Evolutionary conservation across 2,113 vertebrate species (phyloP).

Genomic region (Pluvianellus socialis): DNA sequence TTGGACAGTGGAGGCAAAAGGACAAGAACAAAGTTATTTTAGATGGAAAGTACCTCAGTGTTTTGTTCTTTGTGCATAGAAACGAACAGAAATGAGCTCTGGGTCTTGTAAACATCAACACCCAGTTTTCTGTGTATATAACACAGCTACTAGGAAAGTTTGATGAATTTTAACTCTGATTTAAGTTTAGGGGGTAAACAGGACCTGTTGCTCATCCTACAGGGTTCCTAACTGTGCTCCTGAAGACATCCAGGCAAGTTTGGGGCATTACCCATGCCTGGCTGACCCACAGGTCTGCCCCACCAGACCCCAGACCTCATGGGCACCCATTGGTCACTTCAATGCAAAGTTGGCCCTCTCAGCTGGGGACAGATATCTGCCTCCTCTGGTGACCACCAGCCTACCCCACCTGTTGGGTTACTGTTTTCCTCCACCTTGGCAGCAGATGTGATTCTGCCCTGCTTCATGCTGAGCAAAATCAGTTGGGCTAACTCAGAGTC

Average conservation of each 20-base stretch:
- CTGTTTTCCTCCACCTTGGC: neutral
- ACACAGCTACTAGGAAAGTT: neutral
- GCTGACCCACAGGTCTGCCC: neutral
- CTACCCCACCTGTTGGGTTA: neutral
- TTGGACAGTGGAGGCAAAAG: neutral
- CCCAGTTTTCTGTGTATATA: neutral
- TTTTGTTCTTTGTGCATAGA: constrained; percentile 2
- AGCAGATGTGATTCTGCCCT: neutral
- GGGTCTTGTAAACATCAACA: neutral
- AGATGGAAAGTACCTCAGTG: neutral
- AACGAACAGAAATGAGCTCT: neutral
- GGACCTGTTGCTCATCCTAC: neutral
- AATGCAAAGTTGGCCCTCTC: neutral
- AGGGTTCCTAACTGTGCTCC: neutral
- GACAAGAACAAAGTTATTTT: neutral
- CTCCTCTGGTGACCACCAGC: neutral
- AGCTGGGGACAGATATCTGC: neutral
- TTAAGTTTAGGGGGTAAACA: neutral
- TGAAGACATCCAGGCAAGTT: neutral
- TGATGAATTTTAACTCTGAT: neutral
- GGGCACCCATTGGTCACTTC: neutral
- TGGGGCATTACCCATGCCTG: neutral
- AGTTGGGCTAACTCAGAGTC: neutral
- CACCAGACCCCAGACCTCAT: neutral
- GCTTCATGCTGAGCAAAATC: neutral